Evolutionary conservation across 2,113 vertebrate genomes (phyloP), one percentile per base, ranked within the genome.

Genomic region (Bagarius yarrelli): DNA sequence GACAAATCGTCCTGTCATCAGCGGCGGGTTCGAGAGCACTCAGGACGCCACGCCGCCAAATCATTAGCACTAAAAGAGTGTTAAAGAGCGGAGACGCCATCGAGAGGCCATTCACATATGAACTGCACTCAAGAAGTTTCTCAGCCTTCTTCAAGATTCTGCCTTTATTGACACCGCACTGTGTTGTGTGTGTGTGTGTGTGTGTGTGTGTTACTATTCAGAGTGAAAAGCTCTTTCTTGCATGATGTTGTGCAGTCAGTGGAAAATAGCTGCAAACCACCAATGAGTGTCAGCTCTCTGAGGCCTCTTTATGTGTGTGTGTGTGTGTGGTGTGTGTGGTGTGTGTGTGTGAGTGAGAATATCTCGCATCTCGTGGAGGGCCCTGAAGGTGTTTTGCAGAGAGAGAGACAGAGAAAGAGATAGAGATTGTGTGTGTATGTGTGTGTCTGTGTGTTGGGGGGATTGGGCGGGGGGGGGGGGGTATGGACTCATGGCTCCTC

Each of bases 31-130:
- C 67, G 55, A 80, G 67, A 84, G 72, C 78, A 71, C 67, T 67
- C 64, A 66, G 53, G 82, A 80, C 78, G 18, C 30, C 82, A 60
- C 23, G 61, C 11, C 52, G 34, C 27, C 53, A 36, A 83, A 72
- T 53, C 32, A 72, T 72, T 53, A 72, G 50, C 70, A 4, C 47
- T 76, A 86, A 83, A 84, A 76, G 84, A 76, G 85, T 84, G 80
- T 87, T 86, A 82, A 91, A 78, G 87, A 80, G 87, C 87, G 87
- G 80, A 88, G 87, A 88, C 87, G 85, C 88, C 89, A 89, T 91
- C 89, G 90, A 83, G 87, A 90, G 88, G 90, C 89, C 84, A 89
- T 91, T 90, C 89, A 86, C 84, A 86, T 88, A 60, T 90, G 83
- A 88, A 90, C 90, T 85, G 78, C 79, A 79, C 70, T 53, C 11